phyloP scores from a whole-genome alignment of 2,888 invertebrate species.

The Megalurothrips usitatus region DNA sequence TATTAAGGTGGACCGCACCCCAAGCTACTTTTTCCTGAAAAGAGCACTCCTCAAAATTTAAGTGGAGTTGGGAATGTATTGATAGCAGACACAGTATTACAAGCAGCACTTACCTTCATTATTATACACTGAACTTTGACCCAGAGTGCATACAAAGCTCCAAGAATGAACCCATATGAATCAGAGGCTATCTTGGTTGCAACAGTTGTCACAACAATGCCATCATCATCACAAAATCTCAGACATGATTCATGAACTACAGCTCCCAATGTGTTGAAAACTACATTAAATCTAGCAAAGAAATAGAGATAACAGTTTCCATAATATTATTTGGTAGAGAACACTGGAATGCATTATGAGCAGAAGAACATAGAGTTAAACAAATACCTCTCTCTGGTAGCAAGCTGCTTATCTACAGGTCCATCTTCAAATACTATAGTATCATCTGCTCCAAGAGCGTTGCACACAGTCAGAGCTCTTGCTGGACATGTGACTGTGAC shows the following conservation, averaged over 20 bases:
- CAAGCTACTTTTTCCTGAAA: conserved; percentile 35
- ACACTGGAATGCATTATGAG: not conserved
- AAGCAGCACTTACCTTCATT: not conserved
- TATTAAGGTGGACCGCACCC: conserved; percentile 36
- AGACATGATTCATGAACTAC: conserved; percentile 44
- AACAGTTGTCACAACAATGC: conserved; percentile 50
- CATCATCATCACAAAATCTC: conserved; percentile 45
- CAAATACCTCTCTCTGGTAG: conserved; percentile 3
- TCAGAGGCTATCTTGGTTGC: conserved; percentile 52
- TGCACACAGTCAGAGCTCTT: conserved; percentile 53
- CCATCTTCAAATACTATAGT: conserved; percentile 47
- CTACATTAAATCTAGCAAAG: conserved; percentile 48
- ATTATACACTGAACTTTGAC: conserved; percentile 41
- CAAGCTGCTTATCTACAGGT: conserved; percentile 38
- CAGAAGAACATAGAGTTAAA: too few species aligned
- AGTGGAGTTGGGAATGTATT: not conserved
- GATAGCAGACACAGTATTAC: not conserved
- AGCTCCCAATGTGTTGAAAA: conserved; percentile 51
- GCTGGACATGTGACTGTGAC: conserved; percentile 53
- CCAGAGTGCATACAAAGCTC: conserved; percentile 49
- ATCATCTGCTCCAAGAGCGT: conserved; percentile 54
- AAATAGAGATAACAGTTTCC: not conserved
- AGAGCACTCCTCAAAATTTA: conserved; percentile 27
- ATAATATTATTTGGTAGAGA: not conserved
- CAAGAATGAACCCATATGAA: conserved; percentile 49